Conservation (phyloP, 2,113 vertebrate species). For the Coracopsis vasa region DNA sequence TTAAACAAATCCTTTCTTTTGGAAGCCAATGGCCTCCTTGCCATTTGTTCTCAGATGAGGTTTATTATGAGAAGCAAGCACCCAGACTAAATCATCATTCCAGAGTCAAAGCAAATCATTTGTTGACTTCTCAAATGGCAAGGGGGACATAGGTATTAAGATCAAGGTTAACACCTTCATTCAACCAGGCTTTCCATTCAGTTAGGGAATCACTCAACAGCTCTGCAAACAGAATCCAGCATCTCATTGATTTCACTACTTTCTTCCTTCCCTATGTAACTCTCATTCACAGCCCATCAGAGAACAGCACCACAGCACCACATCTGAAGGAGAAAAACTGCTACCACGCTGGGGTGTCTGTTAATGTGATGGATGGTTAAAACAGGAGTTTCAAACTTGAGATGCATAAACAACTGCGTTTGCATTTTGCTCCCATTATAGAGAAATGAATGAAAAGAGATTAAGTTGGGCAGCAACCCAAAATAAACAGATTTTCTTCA, state of each 20-base stretch:
- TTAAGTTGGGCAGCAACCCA: slow-evolving; percentile 8
- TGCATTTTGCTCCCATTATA: background rate
- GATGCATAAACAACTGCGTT: slow-evolving; percentile 29
- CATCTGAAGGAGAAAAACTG: background rate
- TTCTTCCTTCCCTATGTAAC: background rate
- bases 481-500: background rate
- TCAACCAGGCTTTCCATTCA: background rate
- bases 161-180: slow-evolving; percentile 41
- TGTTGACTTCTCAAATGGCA: background rate
- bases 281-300: background rate
- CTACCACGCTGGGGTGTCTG: background rate
- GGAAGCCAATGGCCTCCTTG: background rate
- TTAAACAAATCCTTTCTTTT: slow-evolving; percentile 13
- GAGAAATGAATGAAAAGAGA: background rate
- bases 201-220: background rate
- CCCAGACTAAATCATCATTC: background rate
- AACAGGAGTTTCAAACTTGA: slow-evolving; percentile 30
- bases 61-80: background rate
- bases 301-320: background rate
- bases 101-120: background rate
- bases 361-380: background rate
- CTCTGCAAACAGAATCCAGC: background rate
- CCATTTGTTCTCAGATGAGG: background rate
- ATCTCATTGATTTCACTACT: background rate
- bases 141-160: background rate